Conservation (phyloP, 37 sponge, comb jelly and placozoan genomes). For the Cliona cf. orientalis region DNA sequence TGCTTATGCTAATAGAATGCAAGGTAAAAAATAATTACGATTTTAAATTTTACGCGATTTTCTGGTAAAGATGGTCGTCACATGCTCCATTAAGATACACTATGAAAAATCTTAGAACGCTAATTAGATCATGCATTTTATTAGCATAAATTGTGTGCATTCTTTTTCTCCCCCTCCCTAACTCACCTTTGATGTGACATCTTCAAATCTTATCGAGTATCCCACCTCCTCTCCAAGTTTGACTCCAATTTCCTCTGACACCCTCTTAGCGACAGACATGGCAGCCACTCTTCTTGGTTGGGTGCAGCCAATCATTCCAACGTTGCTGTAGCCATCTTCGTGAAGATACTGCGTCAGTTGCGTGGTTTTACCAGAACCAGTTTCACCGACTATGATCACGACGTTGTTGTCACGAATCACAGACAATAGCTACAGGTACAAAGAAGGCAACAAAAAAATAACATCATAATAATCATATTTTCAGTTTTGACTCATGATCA, state of each 20-base stretch:
- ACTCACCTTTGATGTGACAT: constrained; percentile 92
- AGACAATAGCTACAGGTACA: constrained; percentile 67
- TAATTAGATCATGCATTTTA: too few relatives aligned
- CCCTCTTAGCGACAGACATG: constrained; percentile 99
- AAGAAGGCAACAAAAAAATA: neutral
- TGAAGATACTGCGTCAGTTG: constrained; percentile 98
- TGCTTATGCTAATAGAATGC: too few relatives aligned
- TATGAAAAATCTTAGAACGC: too few relatives aligned
- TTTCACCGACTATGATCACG: constrained; percentile 98
- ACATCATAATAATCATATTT: neutral
- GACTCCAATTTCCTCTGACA: constrained; percentile 90
- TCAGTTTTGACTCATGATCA: too few relatives aligned
- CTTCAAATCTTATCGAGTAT: constrained; percentile 98
- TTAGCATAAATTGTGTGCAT: too few relatives aligned
- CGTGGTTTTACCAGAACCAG: constrained; percentile 99
- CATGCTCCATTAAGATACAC: too few relatives aligned
- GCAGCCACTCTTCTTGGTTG: constrained; percentile 99
- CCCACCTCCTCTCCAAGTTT: constrained; percentile 95
- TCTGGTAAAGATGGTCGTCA: too few relatives aligned
- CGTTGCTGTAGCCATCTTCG: constrained; percentile 91
- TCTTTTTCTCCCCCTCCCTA: too few relatives aligned
- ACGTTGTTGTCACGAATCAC: constrained; percentile 95
- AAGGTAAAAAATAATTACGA: too few relatives aligned
- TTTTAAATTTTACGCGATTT: too few relatives aligned
- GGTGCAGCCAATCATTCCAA: constrained; percentile 99